Evolutionary conservation across 2,888 invertebrate species (phyloP).

Genomic region (Elegia similella): DNA sequence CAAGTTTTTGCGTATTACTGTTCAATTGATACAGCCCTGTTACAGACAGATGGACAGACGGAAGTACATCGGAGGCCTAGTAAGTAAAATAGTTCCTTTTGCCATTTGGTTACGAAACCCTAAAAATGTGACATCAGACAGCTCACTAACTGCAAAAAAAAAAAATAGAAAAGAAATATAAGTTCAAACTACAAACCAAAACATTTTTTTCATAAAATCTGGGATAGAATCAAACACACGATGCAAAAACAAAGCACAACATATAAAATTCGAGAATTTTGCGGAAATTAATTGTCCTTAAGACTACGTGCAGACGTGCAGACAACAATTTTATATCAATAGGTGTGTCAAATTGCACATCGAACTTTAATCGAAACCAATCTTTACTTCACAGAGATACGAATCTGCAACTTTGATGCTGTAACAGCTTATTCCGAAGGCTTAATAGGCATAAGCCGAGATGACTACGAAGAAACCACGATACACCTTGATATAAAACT

Average conservation of each 20-base stretch:
- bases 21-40: no score
- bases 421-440: slow-evolving; percentile 1
- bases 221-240: not conserved
- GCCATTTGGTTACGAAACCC: no score
- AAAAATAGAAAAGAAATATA: no score
- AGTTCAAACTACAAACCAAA: no score
- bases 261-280: not conserved
- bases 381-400: not conserved
- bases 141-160: no score
- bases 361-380: slow-evolving; percentile 3
- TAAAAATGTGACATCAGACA: no score
- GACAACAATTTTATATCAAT: not conserved
- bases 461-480: slow-evolving; percentile 10
- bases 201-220: no score
- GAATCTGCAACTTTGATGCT: not conserved
- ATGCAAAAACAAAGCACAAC: not conserved
- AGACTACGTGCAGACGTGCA: not conserved
- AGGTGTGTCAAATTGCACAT: not conserved
- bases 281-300: not conserved
- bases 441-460: slow-evolving; percentile 5
- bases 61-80: no score
- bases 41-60: no score
- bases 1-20: no score
- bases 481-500: slow-evolving; percentile 18
- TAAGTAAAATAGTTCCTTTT: no score